Base-by-base conservation (phyloP, 2,113 vertebrate genomes). In the Acanthisitta chloris region DNA sequence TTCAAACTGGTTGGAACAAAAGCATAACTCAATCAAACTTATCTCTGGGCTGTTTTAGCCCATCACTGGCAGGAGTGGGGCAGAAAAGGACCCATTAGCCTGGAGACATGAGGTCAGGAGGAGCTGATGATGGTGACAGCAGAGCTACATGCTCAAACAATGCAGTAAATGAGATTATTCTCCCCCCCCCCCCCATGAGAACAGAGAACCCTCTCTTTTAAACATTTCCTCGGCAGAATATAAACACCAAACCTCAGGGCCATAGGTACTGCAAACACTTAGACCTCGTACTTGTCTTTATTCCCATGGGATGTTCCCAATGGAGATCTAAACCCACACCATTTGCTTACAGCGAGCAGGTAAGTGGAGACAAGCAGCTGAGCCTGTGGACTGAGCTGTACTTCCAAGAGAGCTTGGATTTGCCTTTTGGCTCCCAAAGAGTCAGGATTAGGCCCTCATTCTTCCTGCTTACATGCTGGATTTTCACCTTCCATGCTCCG, bases 401-500 rank as follows among this genome's bases (percentile, higher is more conserved):
- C 15, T 79, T 43, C 73, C 1, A 3, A 43, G 52, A 64, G 84
- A 77, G n/a, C 24, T n/a, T 10, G 17, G 61, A 13, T 65, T 64
- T 20, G n/a, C 4, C 25, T 79, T 46, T 66, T 36, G 64, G 28
- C 14, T 72, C 51, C 10, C 4, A 33, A 55, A n/a, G 38, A 76
- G 65, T 40, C 72, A 95, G 83, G 76, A 61, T 93, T 43, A 71
- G 77, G 42, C 69, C 79, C 81, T 92, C 3, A 1, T 40, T 86
- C 76, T 89, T 92, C 61, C 61, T 72, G 7, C 43, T 92, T 38
- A 33, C n/a, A 40, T 1, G 25, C 49, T 77, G 76, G 42, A 77
- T 94, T 87, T 96, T 86, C 86, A 70, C 54, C 82, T 95, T 86
- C 28, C n/a, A 15, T 29, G 24, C 45, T 85, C 71, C 69, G 46